Evolutionary conservation across 2,113 vertebrate genomes (phyloP).

Genomic region (Chunga burmeisteri): DNA sequence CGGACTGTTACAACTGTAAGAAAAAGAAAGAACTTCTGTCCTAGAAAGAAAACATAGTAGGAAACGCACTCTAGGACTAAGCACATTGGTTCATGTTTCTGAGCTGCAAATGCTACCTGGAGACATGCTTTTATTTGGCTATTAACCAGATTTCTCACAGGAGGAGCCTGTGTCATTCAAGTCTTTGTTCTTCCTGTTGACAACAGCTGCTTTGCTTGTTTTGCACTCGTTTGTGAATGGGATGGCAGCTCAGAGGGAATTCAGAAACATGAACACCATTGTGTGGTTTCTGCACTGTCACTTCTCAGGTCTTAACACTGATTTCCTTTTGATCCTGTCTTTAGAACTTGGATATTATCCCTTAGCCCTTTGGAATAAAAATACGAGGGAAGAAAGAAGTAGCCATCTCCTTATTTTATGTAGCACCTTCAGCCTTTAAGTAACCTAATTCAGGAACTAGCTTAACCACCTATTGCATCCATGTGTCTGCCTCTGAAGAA

Average conservation of each 20-base stretch:
- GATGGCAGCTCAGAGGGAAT: not conserved
- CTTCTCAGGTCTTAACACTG: not conserved
- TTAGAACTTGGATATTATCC: not conserved
- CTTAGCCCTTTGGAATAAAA: not conserved
- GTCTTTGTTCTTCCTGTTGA: not conserved
- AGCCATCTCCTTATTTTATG: not conserved
- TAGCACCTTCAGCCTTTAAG: not conserved
- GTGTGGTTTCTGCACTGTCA: not conserved
- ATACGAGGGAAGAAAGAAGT: not conserved
- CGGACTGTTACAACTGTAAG: not conserved
- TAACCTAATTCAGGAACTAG: not conserved
- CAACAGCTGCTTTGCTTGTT: not conserved
- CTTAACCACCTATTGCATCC: not conserved
- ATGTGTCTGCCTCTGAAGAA: not conserved
- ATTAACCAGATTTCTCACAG: not conserved
- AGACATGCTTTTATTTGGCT: not conserved
- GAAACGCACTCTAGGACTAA: not conserved
- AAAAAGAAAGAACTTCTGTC: not conserved
- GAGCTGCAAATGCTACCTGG: not conserved
- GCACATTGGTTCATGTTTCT: not conserved
- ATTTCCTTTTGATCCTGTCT: not conserved
- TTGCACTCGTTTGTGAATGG: not conserved
- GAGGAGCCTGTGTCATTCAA: not conserved
- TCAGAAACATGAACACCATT: not conserved
- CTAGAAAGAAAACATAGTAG: not conserved